These are phyloP conservation scores for Sorex maritimensis DNA, from an alignment of 2,797 vertebrate species.

Conservation along the genomic window DNA sequence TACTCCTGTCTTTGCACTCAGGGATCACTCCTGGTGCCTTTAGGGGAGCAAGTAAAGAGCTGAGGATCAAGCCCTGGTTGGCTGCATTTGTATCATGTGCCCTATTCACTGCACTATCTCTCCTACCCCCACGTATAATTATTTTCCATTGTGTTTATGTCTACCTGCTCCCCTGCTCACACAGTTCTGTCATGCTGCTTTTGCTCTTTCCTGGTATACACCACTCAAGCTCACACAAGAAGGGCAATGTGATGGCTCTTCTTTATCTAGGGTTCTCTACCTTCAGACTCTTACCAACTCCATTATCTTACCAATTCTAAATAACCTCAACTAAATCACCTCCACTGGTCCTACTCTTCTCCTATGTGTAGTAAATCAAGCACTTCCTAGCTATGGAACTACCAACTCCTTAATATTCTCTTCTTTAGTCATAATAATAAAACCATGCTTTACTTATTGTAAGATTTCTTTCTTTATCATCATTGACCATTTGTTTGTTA, in stretches of 20 bases:
- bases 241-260: background rate
- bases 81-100: too few species aligned
- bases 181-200: background rate
- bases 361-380: background rate
- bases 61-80: too few species aligned
- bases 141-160: background rate
- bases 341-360: background rate
- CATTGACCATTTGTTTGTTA: too few species aligned
- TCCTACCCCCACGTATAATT: too few species aligned
- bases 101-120: too few species aligned
- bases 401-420: background rate
- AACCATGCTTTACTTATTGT: background rate
- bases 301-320: background rate
- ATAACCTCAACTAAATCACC: background rate
- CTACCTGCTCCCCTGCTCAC: background rate
- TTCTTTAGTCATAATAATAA: background rate
- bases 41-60: too few species aligned
- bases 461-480: background rate
- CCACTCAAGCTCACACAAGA: background rate
- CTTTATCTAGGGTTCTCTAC: background rate
- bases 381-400: fast-evolving
- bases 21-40: too few species aligned
- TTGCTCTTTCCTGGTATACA: background rate
- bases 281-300: background rate
- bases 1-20: too few species aligned